Evolutionary conservation across 2,113 vertebrate species (phyloP).

Genomic region (Podarcis muralis): DNA sequence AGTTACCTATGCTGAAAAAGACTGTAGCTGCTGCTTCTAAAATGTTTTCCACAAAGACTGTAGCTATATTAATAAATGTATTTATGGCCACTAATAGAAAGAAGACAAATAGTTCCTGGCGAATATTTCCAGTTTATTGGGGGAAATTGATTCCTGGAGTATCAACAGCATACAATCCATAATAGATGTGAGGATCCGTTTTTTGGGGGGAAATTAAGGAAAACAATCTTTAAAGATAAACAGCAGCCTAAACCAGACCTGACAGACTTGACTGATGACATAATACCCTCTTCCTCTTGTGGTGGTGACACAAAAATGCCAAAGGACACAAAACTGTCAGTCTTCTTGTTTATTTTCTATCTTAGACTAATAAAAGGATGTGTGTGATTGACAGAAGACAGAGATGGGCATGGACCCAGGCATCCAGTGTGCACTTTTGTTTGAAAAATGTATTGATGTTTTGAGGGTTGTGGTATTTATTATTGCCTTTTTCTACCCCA

Average conservation of each 20-base stretch:
- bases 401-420: slow-evolving; percentile 48
- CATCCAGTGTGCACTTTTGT: slow-evolving; percentile 35
- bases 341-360: slow-evolving; percentile 77
- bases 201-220: slow-evolving; percentile 47
- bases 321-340: slow-evolving; percentile 77
- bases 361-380: slow-evolving; percentile 74
- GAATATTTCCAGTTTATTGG: not conserved
- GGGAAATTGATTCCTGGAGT: slow-evolving; percentile 35
- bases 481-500: slow-evolving; percentile 37
- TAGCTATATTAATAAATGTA: no score
- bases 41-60: no score
- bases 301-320: slow-evolving; percentile 72
- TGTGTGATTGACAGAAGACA: slow-evolving; percentile 66
- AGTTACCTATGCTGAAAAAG: no score
- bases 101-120: no score
- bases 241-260: slow-evolving; percentile 60
- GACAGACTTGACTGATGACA: slow-evolving; percentile 76
- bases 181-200: slow-evolving; percentile 41
- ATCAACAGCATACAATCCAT: slow-evolving; percentile 53
- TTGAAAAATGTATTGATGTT: slow-evolving; percentile 54
- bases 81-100: no score
- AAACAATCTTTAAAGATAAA: slow-evolving; percentile 67
- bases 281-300: slow-evolving; percentile 69
- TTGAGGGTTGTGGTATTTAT: slow-evolving; percentile 53
- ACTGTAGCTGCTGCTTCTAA: no score